phyloP scores from a whole-genome alignment of 2,797 vertebrate genomes.

The Kryptopterus vitreolus region DNA sequence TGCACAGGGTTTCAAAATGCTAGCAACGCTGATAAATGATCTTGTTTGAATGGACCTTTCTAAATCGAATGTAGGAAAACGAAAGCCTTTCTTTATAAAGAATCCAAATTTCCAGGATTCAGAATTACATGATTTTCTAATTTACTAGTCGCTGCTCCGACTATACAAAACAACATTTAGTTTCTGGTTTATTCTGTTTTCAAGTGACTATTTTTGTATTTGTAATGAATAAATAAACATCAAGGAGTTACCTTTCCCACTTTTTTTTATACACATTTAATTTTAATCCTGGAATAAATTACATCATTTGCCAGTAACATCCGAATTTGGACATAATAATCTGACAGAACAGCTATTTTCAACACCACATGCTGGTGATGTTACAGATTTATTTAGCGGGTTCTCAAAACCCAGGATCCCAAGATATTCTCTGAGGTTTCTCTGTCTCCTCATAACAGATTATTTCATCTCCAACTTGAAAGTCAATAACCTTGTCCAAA shows the following conservation, averaged over 20 bases:
- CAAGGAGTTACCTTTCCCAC: neutral
- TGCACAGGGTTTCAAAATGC: neutral
- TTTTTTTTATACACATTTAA: neutral
- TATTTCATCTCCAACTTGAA: conserved; percentile 80
- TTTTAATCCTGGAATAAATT: conserved; percentile 17
- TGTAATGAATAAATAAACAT: neutral
- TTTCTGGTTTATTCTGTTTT: neutral
- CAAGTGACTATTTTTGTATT: neutral
- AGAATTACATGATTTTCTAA: neutral
- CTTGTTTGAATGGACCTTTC: neutral
- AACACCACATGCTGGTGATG: neutral
- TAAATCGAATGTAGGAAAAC: neutral
- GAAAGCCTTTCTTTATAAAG: neutral
- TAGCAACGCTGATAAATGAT: neutral
- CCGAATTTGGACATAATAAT: neutral
- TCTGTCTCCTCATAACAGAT: conserved; percentile 81
- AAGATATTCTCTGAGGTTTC: conserved; percentile 75
- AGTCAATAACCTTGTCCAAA: conserved; percentile 72
- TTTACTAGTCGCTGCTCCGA: too few relatives aligned
- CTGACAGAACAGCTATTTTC: neutral
- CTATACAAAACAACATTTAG: neutral
- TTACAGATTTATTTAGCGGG: neutral
- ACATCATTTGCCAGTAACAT: neutral
- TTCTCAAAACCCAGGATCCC: conserved; percentile 90
- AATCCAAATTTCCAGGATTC: neutral